Base-by-base conservation (phyloP, 2,888 invertebrate genomes). In the Drosophila quasianomalipes region DNA sequence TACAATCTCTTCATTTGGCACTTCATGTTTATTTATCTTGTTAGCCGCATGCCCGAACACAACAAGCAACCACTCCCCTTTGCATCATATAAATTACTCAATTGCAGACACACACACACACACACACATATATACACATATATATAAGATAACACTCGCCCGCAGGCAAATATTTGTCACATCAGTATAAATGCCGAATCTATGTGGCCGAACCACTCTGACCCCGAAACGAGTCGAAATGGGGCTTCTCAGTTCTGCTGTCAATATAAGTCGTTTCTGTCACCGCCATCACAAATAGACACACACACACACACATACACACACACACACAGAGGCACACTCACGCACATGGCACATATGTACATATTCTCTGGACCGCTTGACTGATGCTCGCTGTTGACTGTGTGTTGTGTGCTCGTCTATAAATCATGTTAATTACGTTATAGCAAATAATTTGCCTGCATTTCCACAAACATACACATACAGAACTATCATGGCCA, bases 351-450 rank as follows among this genome's bases (percentile, higher is more conserved):
- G 26, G 47, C 12, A 57, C 52, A 51, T n/a, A 30, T 19, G 37
- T 37, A 68, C 53, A 51, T 52, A 52, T 33, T 71, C 64, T 67
- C 66, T 73, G 71, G 70, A 52, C 76, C 68, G 63, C 35, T 66
- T 62, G 79, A 72, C 67, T 79, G 79, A 79, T 63, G 76, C 55
- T 62, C 55, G 74, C 68, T 66, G 70, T 68, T 69, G 74, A 69
- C 72, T 81, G 74, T 89, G 79, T 84, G 89, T 74, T 86, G 85
- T 86, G 79, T 84, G 83, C 89, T 85, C 89, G 84, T 85, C 86
- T 85, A 85, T 89, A 86, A 86, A 86, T 86, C 86, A 86, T 86
- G 89, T 86, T 86, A 86, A 86, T 86, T 86, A 86, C 86, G 86
- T 89, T 89, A 86, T 86, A 86, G 86, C 89, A 86, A 86, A 86